phyloP scores from a whole-genome alignment of 1,140 invertebrate species.

The Ptiloglossa arizonensis region DNA sequence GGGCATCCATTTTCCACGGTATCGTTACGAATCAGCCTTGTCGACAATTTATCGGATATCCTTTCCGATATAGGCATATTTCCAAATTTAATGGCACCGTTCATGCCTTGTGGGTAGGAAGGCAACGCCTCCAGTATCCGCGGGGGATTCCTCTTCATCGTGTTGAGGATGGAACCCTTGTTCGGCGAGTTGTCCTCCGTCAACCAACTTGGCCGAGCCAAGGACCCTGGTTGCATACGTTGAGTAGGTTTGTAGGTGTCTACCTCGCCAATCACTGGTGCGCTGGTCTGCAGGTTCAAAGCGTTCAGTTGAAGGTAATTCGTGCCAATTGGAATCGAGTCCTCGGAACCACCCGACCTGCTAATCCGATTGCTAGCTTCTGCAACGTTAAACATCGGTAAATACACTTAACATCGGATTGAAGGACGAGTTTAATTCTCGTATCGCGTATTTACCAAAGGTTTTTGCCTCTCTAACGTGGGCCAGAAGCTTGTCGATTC shows the following conservation, averaged over 20 bases:
- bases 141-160: conserved; percentile 61
- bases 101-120: conserved; percentile 61
- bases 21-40: conserved; percentile 28
- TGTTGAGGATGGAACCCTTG: conserved; percentile 17
- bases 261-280: conserved; percentile 48
- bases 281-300: conserved; percentile 73
- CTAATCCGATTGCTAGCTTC: conserved; percentile 71
- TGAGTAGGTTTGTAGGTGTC: conserved; percentile 42
- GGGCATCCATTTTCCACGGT: background rate
- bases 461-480: conserved; percentile 75
- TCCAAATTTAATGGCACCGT: background rate
- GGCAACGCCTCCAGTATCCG: conserved; percentile 77
- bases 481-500: conserved; percentile 76
- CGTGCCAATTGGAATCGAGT: conserved; percentile 53
- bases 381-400: conserved; percentile 59
- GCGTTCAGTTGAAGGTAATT: conserved; percentile 70
- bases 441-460: conserved; percentile 71
- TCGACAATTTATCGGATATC: conserved; percentile 28
- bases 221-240: background rate
- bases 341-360: conserved; percentile 77
- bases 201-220: conserved; percentile 14
- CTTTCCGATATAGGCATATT: background rate
- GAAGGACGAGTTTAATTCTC: too few relatives aligned
- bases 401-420: too few relatives aligned
- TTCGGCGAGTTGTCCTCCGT: conserved; percentile 44